phyloP scores from a whole-genome alignment of 2,797 vertebrate genomes.

The Limosa lapponica region DNA sequence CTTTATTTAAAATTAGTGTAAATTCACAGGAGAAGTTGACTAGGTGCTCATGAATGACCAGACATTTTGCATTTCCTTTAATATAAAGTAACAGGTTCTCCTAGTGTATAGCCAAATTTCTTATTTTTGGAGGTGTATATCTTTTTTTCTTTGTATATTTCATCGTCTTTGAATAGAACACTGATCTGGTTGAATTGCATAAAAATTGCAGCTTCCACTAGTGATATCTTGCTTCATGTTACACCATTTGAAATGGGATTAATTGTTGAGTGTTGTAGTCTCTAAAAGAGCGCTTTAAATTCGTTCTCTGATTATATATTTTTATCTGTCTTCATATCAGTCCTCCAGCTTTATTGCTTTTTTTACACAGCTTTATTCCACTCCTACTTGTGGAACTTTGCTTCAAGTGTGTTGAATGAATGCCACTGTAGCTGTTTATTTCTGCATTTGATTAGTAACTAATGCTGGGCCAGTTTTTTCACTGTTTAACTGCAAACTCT shows the following conservation, averaged over 20 bases:
- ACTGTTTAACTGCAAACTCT: not conserved
- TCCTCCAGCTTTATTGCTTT: not conserved
- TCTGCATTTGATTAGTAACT: constrained; percentile 13
- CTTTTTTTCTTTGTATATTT: not conserved
- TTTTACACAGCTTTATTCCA: not conserved
- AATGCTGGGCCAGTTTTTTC: not conserved
- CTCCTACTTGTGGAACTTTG: not conserved
- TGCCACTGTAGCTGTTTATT: not conserved
- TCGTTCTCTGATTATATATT: constrained; percentile 6
- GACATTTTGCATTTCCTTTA: not conserved
- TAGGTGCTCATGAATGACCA: not conserved
- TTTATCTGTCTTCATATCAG: not conserved
- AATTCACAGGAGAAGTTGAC: not conserved
- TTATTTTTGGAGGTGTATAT: not conserved
- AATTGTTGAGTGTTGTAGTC: constrained; percentile 1
- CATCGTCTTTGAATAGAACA: not conserved
- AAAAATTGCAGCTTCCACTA: not conserved
- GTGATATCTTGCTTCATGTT: not conserved
- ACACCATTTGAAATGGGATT: constrained; percentile 20
- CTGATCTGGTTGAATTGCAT: not conserved
- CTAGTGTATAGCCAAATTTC: not conserved
- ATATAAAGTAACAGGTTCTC: not conserved
- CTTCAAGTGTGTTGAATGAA: not conserved
- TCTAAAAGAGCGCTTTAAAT: not conserved
- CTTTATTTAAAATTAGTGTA: not conserved